Evolutionary conservation across 2,113 vertebrate species (phyloP).

Genomic region (Syrmaticus mikado): DNA sequence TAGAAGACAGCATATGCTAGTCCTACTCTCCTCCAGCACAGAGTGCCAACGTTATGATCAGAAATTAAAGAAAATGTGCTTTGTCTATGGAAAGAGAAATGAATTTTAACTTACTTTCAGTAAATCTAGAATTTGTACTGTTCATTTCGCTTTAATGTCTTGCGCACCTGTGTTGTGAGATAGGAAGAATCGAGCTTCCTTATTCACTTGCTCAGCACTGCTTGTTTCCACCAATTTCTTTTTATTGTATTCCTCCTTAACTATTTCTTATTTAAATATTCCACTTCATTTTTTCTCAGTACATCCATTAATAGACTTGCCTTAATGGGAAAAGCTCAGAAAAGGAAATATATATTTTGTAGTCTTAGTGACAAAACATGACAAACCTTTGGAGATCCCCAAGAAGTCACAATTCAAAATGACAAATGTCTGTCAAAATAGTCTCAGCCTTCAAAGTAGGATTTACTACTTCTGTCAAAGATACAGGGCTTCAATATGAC

Average conservation of each 20-base stretch:
- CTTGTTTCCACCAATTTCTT: not conserved
- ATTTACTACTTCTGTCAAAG: not conserved
- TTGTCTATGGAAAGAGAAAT: not conserved
- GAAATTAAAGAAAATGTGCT: not conserved
- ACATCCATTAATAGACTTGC: not conserved
- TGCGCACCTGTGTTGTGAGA: not conserved
- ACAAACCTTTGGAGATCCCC: not conserved
- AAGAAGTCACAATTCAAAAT: not conserved
- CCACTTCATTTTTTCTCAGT: not conserved
- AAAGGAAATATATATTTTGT: not conserved
- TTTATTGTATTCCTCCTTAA: not conserved
- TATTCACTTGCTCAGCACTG: not conserved
- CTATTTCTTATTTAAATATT: not conserved
- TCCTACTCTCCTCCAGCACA: not conserved
- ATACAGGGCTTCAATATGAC: not conserved
- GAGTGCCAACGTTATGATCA: not conserved
- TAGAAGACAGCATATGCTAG: constrained; percentile 37
- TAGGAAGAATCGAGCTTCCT: not conserved
- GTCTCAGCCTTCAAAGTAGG: not conserved
- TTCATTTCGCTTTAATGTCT: not conserved
- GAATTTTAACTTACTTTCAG: not conserved
- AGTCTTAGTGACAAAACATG: not conserved
- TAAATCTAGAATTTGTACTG: not conserved
- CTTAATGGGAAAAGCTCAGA: not conserved
- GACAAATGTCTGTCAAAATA: not conserved